These are phyloP conservation scores for Streptopelia turtur DNA, from an alignment of 2,797 vertebrate species.

Conservation along the genomic window DNA sequence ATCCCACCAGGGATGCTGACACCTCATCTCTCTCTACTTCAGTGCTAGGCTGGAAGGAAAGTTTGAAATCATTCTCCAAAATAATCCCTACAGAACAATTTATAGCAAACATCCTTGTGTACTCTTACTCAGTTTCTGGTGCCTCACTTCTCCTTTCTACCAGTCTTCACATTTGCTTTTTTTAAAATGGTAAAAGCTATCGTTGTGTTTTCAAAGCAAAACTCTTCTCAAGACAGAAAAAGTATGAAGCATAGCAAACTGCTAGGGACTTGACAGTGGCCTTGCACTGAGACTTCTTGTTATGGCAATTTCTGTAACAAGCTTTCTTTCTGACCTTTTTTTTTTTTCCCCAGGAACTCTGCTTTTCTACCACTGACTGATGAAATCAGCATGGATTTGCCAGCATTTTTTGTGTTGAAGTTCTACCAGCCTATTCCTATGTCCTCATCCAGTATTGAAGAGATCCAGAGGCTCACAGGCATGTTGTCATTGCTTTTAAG, in stretches of 20 bases:
- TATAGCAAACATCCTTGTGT: not conserved
- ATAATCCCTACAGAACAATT: not conserved
- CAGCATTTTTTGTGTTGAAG: constrained; percentile 83
- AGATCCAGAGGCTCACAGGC: constrained; percentile 83
- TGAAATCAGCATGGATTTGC: constrained; percentile 68
- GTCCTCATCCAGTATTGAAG: constrained; percentile 71
- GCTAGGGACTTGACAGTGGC: not conserved
- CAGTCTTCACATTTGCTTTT: not conserved
- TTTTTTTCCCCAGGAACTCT: constrained; percentile 66
- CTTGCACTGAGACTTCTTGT: not conserved
- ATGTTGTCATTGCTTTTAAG: not conserved
- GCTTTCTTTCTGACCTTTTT: not conserved
- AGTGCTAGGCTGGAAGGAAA: not conserved
- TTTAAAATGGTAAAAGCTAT: not conserved
- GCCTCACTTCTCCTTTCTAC: not conserved
- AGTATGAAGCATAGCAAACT: not conserved
- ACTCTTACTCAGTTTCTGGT: not conserved
- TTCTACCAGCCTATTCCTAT: constrained; percentile 80
- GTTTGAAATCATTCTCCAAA: not conserved
- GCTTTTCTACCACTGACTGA: constrained; percentile 72
- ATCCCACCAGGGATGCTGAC: not conserved
- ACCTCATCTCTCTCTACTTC: not conserved
- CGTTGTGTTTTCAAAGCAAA: not conserved
- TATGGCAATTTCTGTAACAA: not conserved
- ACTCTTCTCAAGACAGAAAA: not conserved